Base-by-base conservation (phyloP, 2,797 vertebrate species). In the Epinephelus coioides region DNA sequence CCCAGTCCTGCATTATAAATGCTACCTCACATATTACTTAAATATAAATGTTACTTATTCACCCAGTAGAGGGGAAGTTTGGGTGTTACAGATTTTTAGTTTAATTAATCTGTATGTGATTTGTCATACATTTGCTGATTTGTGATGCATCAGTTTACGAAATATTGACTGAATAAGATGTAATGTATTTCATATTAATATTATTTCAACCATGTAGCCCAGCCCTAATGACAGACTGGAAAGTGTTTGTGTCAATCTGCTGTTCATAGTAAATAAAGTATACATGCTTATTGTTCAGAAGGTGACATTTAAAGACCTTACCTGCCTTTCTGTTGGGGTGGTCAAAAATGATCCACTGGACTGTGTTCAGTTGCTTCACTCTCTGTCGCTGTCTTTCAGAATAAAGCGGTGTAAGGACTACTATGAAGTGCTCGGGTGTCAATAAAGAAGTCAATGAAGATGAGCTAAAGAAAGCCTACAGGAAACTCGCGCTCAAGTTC, bases 341-440 rank as follows among this genome's bases (percentile, higher is more conserved):
- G 44, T 46, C 6, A 5, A n/a, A 70, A 59, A 64, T 18, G 30
- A 67, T 25, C 11, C 15, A 6, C 49, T 38, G 15, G 1, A 17
- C 27, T n/a, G 19, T 59, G 25, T 27, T 70, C 23, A 81, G 30
- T 66, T 34, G 51, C 34, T 25, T 63, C 21, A 54, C 19, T 57
- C 69, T 77, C n/a, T 81, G 6, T 94, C 46, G 13, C 34, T 78
- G 2, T 34, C 30, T 92, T 92, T 66, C 77, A 99, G 97, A 95
- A 97, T 99, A 96, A 99, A 99, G 91, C 96, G 95, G 68, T 98
- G 97, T 95, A 98, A 98, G 92, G 97, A 98, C 89, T 99, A 97
- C 87, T 99, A 99, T 0, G 97, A 99, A 93, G 97, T 99, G 57
- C 96, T 99, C n/a, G 63, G 96, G 98, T 25, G 95, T 97, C 76